Evolutionary conservation across 2,797 vertebrate genomes (phyloP), one percentile per base, ranked within the genome.

Genomic region (Anguilla pacifica): DNA sequence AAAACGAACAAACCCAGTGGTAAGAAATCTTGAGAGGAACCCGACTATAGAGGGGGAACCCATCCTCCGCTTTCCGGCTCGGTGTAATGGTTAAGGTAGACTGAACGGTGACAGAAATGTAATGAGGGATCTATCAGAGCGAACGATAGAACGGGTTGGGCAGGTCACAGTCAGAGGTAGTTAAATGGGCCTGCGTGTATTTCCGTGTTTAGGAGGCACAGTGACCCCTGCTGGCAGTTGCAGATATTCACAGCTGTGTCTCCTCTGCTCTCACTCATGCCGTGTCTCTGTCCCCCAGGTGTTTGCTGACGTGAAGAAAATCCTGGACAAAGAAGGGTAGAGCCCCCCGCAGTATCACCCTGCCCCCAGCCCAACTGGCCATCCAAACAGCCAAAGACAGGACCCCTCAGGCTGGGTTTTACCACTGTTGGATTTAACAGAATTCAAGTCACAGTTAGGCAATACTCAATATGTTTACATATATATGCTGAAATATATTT

Each of bases 241-340:
- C 10, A 5, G 53, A 17, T 35, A 49, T 46, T 6, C 15, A 17
- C 55, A 57, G 51, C 17, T 22, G 5, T n/a, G 28, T 35, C 35
- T 59, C 39, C n/a, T 64, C 35, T 17, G 28, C 31, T 43, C 28
- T 28, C 57, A 9, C 67, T 89, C 77, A 0, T 35, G 84, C 6
- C 89, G 85, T 55, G 88, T 88, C 49, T 88, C 89, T 86, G 91
- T 93, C 89, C 93, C 95, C 19, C 93, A 99, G 99, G 98, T 99
- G 93, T 99, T 99, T 94, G 94, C 94, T 89, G 96, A 97, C 74
- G 98, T 99, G 92, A 96, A 97, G 95, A 93, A 95, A 90, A 92
- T 99, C 94, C 96, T 99, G 10, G 97, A 98, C 92, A 97, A 96
- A 93, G 97, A 99, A 94, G 97, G 96, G 91, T 98, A 96, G 95